phyloP scores from a whole-genome alignment of 2,797 vertebrate species.

The Siniperca obscura region DNA sequence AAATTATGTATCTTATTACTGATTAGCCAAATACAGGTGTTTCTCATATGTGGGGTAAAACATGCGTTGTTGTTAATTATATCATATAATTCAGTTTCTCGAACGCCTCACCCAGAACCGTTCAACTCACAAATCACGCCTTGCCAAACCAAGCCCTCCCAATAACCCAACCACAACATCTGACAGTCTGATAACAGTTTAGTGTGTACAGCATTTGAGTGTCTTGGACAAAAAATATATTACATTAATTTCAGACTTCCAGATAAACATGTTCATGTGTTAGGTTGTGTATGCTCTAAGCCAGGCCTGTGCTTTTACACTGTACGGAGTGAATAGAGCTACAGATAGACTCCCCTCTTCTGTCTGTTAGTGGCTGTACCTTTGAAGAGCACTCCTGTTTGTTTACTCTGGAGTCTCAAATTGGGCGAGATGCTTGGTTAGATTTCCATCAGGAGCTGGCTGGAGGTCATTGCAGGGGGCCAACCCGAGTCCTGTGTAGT shows the following conservation, averaged over 20 bases:
- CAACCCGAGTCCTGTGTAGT: slow-evolving; percentile 63
- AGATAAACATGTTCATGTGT: neutral
- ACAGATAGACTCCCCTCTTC: slow-evolving; percentile 30
- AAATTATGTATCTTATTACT: neutral
- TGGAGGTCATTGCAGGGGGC: slow-evolving; percentile 70
- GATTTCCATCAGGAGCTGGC: slow-evolving; percentile 76
- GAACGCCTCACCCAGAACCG: too few relatives aligned
- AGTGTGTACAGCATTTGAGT: neutral
- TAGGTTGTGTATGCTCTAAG: neutral
- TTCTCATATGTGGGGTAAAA: neutral
- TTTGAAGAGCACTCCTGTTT: slow-evolving; percentile 73
- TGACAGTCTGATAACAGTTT: neutral
- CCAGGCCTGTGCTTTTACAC: neutral
- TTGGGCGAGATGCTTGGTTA: slow-evolving; percentile 74
- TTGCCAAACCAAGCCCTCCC: neutral
- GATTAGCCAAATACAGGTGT: neutral
- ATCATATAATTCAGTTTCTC: neutral
- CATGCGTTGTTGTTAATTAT: neutral
- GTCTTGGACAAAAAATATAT: neutral
- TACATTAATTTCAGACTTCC: neutral
- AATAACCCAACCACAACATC: neutral
- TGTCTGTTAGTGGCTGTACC: slow-evolving; percentile 40
- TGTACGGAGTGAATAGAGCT: slow-evolving; percentile 3
- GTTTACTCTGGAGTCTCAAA: slow-evolving; percentile 73
- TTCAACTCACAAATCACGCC: neutral